Conservation (phyloP, 2,113 vertebrate genomes). For the Cavia aperea region DNA sequence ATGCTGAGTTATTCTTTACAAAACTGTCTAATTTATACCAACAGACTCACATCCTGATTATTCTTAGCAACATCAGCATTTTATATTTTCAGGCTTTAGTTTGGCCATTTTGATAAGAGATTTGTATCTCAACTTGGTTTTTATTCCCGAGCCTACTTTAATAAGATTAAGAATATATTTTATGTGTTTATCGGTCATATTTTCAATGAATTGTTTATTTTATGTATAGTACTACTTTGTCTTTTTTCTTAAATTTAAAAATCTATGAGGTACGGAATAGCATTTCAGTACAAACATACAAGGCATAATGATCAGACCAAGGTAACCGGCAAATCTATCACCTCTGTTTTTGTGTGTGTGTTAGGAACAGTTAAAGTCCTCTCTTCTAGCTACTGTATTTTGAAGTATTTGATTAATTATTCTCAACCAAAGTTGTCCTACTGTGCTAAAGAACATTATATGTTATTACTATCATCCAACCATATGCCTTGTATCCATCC, state of each 20-base stretch:
- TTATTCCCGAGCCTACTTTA: background rate
- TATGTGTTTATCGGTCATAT: background rate
- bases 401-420: background rate
- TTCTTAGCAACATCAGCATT: background rate
- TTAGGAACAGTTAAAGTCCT: background rate
- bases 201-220: background rate
- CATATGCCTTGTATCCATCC: background rate
- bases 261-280: background rate
- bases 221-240: background rate
- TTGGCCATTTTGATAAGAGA: background rate
- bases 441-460: background rate
- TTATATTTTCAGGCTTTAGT: background rate
- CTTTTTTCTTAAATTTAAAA: background rate
- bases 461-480: background rate
- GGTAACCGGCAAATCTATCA: background rate
- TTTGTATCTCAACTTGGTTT: background rate
- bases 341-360: background rate
- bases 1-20: background rate
- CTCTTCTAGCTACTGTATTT: background rate
- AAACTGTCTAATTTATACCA: background rate
- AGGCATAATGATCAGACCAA: background rate
- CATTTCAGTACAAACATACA: background rate
- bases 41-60: background rate
- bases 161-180: background rate
- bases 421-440: background rate